These are phyloP conservation scores for Galaxea fascicularis DNA, from an alignment of 92 coral and sea anemone species.

Conservation along the genomic window DNA sequence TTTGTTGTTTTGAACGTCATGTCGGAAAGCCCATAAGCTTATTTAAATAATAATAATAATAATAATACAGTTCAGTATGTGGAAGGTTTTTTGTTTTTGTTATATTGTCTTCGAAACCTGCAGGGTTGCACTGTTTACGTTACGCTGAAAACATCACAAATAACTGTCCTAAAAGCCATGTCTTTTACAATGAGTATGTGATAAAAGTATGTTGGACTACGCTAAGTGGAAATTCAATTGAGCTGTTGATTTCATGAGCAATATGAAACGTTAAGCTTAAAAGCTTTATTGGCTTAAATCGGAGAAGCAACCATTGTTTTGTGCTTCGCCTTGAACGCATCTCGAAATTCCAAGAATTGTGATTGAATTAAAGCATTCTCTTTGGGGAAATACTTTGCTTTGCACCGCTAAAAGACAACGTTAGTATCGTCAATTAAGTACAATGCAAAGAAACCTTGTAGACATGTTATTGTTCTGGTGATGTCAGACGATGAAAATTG, in stretches of 20 bases:
- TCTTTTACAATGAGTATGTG: not conserved
- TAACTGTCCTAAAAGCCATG: not conserved
- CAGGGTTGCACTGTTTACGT: not conserved
- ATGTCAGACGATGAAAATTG: not conserved
- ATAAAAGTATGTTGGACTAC: slow-evolving; percentile 2
- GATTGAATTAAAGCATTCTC: not conserved
- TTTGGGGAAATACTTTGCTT: not conserved
- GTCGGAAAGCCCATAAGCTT: too few relatives aligned
- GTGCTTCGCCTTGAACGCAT: not conserved
- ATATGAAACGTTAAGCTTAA: not conserved
- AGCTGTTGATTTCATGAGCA: slow-evolving; percentile 21
- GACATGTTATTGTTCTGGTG: not conserved
- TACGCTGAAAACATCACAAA: not conserved
- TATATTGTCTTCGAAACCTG: too few relatives aligned
- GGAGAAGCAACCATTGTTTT: not conserved
- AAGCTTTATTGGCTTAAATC: slow-evolving; percentile 9
- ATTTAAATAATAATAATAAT: too few relatives aligned
- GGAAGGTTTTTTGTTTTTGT: not conserved
- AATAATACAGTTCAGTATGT: not conserved
- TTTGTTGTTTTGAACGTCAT: not conserved
- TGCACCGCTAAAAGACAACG: not conserved
- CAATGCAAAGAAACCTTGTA: slow-evolving; percentile 12
- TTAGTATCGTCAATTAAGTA: not conserved
- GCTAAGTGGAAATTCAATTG: not conserved
- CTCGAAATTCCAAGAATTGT: not conserved